Conservation (phyloP, 1,140 invertebrate species). For the Magallana ariakensis region DNA sequence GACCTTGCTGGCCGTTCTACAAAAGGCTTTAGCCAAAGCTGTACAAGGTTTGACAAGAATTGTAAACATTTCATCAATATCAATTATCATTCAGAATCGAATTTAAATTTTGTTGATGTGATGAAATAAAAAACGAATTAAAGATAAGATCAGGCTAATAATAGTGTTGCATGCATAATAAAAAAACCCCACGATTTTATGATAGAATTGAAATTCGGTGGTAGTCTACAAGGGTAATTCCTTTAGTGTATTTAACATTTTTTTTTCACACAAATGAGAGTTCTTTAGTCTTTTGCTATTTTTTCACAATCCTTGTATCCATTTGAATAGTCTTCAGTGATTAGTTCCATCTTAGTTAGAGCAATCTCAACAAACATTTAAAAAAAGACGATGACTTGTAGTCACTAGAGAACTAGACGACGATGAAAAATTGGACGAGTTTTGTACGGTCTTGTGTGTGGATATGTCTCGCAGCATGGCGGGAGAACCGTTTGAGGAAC, state of each 20-base stretch:
- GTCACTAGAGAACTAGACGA: not conserved
- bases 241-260: not conserved
- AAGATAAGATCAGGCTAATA: too few relatives aligned
- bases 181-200: too few relatives aligned
- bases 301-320: too few relatives aligned
- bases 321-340: too few relatives aligned
- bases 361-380: too few relatives aligned
- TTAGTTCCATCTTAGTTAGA: too few relatives aligned
- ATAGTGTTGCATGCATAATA: too few relatives aligned
- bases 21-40: not conserved
- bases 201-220: too few relatives aligned
- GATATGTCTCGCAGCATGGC: constrained; percentile 12
- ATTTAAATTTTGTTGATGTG: too few relatives aligned
- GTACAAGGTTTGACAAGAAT: not conserved
- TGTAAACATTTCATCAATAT: not conserved
- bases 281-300: too few relatives aligned
- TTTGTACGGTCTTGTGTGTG: not conserved
- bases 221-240: too few relatives aligned
- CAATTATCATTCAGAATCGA: not conserved
- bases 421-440: not conserved
- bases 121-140: too few relatives aligned
- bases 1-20: not conserved
- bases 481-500: not conserved
- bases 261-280: not conserved
- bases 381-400: not conserved